Percentiles rank a stretch among this genome's conserved stretches.
Evolutionary conservation across 2,797 vertebrate species (phyloP).

Genomic region (Fratercula arctica): DNA sequence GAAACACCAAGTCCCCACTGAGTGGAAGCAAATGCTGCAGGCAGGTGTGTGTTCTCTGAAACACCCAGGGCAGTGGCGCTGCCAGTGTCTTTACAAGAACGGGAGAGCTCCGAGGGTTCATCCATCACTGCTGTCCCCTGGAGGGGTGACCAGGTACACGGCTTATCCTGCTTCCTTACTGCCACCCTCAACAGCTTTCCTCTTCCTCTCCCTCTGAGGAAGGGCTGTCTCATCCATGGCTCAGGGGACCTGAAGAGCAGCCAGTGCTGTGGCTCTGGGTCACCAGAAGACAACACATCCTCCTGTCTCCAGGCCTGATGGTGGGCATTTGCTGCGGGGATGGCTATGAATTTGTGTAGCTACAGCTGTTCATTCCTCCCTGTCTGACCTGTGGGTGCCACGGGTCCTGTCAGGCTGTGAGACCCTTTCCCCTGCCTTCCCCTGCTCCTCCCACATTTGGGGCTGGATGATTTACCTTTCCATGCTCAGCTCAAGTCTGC

Average conservation of each 20-base stretch:
- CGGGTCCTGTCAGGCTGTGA: neutral
- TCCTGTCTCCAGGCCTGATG: neutral
- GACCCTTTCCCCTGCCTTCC: neutral
- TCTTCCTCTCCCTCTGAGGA: neutral
- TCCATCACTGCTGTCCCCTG: neutral
- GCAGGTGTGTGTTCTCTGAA: neutral
- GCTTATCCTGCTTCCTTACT: neutral
- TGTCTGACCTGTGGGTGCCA: neutral
- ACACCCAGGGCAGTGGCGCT: neutral
- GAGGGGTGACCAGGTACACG: neutral
- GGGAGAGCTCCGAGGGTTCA: neutral
- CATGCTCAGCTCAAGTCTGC: no score
- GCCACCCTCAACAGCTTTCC: neutral
- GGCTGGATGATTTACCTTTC: neutral
- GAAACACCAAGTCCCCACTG: neutral
- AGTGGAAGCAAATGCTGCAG: neutral
- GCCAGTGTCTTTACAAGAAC: neutral
- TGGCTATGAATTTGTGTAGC: neutral
- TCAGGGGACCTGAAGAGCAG: neutral
- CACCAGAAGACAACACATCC: neutral
- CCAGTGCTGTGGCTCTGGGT: neutral
- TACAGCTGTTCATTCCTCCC: neutral
- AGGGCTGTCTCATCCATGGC: neutral
- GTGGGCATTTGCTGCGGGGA: neutral
- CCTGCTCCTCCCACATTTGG: neutral